Conservation (phyloP, 2,888 invertebrate genomes). For the Agrochola lychnidis region DNA sequence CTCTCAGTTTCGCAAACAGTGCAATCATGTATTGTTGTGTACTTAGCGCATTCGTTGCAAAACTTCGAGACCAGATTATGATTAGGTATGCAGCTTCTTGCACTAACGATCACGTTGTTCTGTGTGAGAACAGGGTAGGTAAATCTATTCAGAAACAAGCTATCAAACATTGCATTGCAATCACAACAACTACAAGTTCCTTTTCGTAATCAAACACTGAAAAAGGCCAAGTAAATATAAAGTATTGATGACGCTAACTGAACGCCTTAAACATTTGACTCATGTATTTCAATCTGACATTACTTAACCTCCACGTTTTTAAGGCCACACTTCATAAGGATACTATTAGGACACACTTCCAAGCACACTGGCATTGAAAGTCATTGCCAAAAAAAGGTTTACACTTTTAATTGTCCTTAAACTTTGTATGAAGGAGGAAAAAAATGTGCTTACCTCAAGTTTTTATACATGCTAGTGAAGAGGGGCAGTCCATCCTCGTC, state of each 20-base stretch:
- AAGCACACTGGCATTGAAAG: background rate
- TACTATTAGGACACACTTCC: constrained; percentile 1
- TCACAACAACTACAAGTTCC: background rate
- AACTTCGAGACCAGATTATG: constrained; percentile 9
- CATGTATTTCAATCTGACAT: constrained; percentile 8
- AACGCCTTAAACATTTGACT: constrained; percentile 18
- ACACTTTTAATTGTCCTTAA: background rate
- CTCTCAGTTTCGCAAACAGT: constrained; percentile 53
- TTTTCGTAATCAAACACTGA: constrained; percentile 11
- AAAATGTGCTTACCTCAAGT: constrained; percentile 85
- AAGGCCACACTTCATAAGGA: constrained; percentile 14
- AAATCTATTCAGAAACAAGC: background rate
- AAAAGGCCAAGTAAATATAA: constrained; percentile 7
- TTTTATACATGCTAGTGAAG: constrained; percentile 95
- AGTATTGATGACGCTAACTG: background rate
- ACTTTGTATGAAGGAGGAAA: constrained; percentile 6
- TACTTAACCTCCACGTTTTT: constrained; percentile 11
- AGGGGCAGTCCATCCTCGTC: constrained; percentile 93
- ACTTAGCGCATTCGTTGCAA: constrained; percentile 40
- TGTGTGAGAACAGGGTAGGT: background rate
- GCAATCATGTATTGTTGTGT: constrained; percentile 43
- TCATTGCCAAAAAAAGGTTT: constrained; percentile 2
- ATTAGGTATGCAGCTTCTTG: background rate
- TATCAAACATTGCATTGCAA: background rate
- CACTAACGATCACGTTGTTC: background rate